Evolutionary conservation across 2,888 invertebrate genomes (phyloP), one percentile per base, ranked within the genome.

Genomic region (Pristionchus japonicus): DNA sequence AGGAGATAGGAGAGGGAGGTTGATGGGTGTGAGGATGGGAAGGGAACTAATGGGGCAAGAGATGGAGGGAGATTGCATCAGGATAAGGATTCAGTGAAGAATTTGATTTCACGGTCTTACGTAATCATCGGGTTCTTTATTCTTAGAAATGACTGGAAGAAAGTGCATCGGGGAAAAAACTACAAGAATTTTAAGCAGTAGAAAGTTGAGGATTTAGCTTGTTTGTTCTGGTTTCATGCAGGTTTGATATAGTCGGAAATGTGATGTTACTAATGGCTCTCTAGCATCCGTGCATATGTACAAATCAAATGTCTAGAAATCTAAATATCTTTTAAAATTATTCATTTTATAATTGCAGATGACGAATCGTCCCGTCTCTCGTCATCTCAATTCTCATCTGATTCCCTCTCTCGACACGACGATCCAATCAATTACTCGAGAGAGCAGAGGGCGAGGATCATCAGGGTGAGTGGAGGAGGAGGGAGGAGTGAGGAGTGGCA

Each of bases 351-450:
- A n/a, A 74, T 74, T 74, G 17, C 49, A 82, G 82, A 82, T 49
- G 82, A 82, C 49, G 82, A 82, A 37, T 82, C 82, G 13, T 82
- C 82, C 49, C 82, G 82, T 82, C 82, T 82, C 49, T 82, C 82
- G n/a, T n/a, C n/a, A 31, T 82, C 82, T 37, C 74, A 74, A 40
- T 23, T 74, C 13, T 82, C 49, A 0, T 82, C 82, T n/a, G 82
- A 82, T 82, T 82, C 82, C 13, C 82, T 82, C 52, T 82, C 82
- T 82, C 82, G 82, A 1, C 52, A 49, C 31, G 47, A 47, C 82
- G 47, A 47, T 40, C 31, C 49, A 15, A 31, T 49, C 20, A 34
- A 27, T 31, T 47, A 49, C 15, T 34, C 82, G n/a, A 31, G 49
- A 31, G 82, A 47, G 31, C 82, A 82, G 31, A 49, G 49, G 27